Percentiles rank a stretch among this genome's conserved stretches.
Conservation (phyloP, 2,113 vertebrate genomes). For the Megaleporinus macrocephalus region DNA sequence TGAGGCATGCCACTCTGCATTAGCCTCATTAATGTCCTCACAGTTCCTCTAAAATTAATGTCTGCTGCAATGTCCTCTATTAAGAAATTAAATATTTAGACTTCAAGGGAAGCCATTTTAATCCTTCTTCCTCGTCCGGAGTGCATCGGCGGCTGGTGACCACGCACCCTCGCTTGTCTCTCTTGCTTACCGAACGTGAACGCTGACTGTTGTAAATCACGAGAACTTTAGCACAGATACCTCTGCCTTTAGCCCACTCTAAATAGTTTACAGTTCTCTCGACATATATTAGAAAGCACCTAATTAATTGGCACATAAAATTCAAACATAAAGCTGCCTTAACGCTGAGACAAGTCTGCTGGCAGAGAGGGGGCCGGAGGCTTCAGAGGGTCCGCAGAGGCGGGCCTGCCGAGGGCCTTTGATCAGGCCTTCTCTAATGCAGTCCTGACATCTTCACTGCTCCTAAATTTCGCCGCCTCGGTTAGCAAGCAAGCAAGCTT, state of each 20-base stretch:
- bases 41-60: conserved; percentile 64
- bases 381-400: conserved; percentile 26
- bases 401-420: conserved; percentile 61
- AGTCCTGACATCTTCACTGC: conserved; percentile 71
- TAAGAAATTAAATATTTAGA: conserved; percentile 72
- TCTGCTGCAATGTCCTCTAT: conserved; percentile 61
- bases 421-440: conserved; percentile 68
- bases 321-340: conserved; percentile 66
- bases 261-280: conserved; percentile 64
- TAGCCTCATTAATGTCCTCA: conserved; percentile 64
- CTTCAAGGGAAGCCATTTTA: conserved; percentile 60
- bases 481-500: conserved; percentile 47
- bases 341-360: conserved; percentile 56
- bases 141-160: conserved; percentile 5
- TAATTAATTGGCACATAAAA: conserved; percentile 70
- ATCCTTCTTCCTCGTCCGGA: conserved; percentile 55
- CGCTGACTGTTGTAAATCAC: conserved; percentile 55
- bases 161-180: conserved; percentile 48
- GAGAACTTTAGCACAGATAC: conserved; percentile 52
- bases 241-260: conserved; percentile 55
- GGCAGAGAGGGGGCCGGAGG: conserved; percentile 45
- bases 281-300: conserved; percentile 65
- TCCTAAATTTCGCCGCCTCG: conserved; percentile 50
- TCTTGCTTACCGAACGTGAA: conserved; percentile 57
- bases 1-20: conserved; percentile 55